Base-by-base conservation (phyloP, 2,797 vertebrate species). In the Rousettus madagascariensis region DNA sequence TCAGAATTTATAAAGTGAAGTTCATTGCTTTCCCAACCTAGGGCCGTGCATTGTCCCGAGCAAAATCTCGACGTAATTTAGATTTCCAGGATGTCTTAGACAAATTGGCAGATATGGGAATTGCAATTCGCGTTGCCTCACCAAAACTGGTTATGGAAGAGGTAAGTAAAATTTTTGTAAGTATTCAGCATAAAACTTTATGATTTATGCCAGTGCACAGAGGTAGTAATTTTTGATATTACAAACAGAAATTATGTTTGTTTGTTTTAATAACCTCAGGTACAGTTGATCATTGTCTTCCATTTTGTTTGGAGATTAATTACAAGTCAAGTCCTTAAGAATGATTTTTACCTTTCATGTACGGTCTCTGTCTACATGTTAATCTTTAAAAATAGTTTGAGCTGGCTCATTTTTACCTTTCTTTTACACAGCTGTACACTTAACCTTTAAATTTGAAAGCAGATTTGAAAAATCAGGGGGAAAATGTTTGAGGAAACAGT, bases 141-240 rank as follows among this genome's bases (percentile, higher is more conserved):
- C 99, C 99, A 68, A 99, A 99, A 97, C 98, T 99, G 91, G 99
- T 99, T 79, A 99, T 99, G 99, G 99, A 99, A 97, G 99, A 99
- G 98, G 99, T 99, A 96, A 98, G 98, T 97, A 49, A 49, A 33
- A 28, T 68, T 66, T 93, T 72, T 49, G 51, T 91, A 6, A 38
- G 69, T 92, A 41, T 95, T 79, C 46, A 68, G 15, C 24, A 19
- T 71, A 17, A 87, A 75, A 53, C 24, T 28, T 36, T 1, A 13
- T 24, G 36, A 46, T 53, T 33, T 92, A 49, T 51, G 36, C 41
- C 43, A 68, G 36, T 84, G 28, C 8, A 49, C 13, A 28, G n/a
- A 80, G 26, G 41, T 0, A 38, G 30, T 24, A 68, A 1, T 51
- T 88, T 61, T 49, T 33, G 17, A 5, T 69, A 20, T 53, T 65